Conservation (phyloP, 2,888 invertebrate species). For the Sinohyriopsis cumingii region DNA sequence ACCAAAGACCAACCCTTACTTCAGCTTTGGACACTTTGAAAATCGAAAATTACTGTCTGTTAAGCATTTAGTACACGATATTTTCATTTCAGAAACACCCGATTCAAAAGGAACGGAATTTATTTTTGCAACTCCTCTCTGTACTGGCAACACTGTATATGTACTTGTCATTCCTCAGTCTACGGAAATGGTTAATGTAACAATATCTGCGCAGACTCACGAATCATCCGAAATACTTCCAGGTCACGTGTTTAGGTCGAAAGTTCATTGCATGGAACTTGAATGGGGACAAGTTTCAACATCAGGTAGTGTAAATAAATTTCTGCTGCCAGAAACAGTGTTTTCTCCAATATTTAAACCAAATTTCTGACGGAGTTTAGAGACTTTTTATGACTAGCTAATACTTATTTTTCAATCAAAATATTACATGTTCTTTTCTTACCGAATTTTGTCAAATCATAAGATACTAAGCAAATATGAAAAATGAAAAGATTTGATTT, state of each 20-base stretch:
- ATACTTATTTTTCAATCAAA: too few species aligned
- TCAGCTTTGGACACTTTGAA: too few species aligned
- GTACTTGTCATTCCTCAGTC: slow-evolving; percentile 31
- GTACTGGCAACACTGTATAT: slow-evolving; percentile 9
- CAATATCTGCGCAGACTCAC: slow-evolving; percentile 2
- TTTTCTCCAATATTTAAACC: not conserved
- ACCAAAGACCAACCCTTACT: too few species aligned
- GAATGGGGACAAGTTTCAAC: slow-evolving; percentile 16
- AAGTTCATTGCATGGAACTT: slow-evolving; percentile 16
- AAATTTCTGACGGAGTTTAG: too few species aligned
- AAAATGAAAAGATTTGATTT: too few species aligned
- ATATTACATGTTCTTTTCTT: too few species aligned
- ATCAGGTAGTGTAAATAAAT: slow-evolving; percentile 6
- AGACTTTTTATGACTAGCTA: too few species aligned
- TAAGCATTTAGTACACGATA: not conserved
- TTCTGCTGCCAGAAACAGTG: not conserved
- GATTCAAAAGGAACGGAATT: slow-evolving; percentile 32
- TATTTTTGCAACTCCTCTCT: slow-evolving; percentile 28
- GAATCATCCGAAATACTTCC: slow-evolving; percentile 6
- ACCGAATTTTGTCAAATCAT: too few species aligned
- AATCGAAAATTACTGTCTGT: too few species aligned
- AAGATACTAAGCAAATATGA: too few species aligned
- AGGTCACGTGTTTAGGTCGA: slow-evolving; percentile 12
- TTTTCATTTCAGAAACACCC: slow-evolving; percentile 13
- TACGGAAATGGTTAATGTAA: slow-evolving; percentile 25